phyloP scores from a whole-genome alignment of 2,888 invertebrate genomes.

The Cheilosia impressa region DNA sequence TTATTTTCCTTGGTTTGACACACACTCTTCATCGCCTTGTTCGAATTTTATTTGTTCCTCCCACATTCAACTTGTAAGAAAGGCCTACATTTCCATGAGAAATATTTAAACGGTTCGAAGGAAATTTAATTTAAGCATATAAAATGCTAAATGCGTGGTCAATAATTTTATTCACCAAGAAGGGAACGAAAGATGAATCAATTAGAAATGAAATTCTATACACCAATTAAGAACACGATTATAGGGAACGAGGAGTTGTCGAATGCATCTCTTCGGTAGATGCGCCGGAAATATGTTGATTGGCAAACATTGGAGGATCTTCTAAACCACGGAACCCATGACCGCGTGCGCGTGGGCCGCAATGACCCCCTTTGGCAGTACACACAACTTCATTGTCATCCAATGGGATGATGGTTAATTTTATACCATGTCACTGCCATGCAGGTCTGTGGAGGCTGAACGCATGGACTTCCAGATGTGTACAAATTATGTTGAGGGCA shows the following conservation, averaged over 20 bases:
- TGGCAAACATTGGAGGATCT: conserved; percentile 43
- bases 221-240: conserved; percentile 33
- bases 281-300: conserved; percentile 65
- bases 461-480: conserved; percentile 9
- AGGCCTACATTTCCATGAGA: conserved; percentile 11
- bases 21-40: too few relatives aligned
- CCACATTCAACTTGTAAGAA: not conserved
- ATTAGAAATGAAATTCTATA: conserved; percentile 60
- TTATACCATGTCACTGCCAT: conserved; percentile 65
- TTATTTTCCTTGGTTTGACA: not conserved
- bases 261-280: conserved; percentile 37
- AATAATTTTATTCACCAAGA: conserved; percentile 15
- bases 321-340: conserved; percentile 13
- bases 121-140: conserved; percentile 10
- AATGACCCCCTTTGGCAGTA: conserved; percentile 3
- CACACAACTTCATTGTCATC: conserved; percentile 30
- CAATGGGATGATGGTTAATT: conserved; percentile 41
- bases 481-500: not conserved
- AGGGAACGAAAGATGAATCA: conserved; percentile 37
- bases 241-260: conserved; percentile 42
- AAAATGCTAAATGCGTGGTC: conserved; percentile 30
- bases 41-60: not conserved
- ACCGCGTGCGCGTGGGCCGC: conserved; percentile 27
- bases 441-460: conserved; percentile 32
- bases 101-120: not conserved